Conservation (phyloP, 2,113 vertebrate genomes). For the Egretta garzetta region DNA sequence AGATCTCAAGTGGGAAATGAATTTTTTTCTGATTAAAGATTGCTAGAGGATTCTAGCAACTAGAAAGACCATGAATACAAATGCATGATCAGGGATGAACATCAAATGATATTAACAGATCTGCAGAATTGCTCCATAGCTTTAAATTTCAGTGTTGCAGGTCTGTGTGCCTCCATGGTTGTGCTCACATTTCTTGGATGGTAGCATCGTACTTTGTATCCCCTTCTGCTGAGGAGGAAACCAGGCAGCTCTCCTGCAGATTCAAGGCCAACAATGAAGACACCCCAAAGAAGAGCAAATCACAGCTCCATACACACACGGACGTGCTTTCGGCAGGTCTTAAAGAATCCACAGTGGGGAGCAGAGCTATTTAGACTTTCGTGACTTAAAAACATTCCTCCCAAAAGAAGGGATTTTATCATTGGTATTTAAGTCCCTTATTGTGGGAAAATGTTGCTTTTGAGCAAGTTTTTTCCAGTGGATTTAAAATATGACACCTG, state of each 20-base stretch:
- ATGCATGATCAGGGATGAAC: background rate
- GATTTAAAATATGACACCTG: background rate
- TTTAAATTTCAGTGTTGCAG: background rate
- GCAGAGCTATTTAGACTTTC: background rate
- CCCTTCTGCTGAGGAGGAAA: background rate
- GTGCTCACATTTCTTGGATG: background rate
- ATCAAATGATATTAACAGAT: background rate
- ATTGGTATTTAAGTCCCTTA: background rate
- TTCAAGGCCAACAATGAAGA: background rate
- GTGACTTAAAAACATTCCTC: background rate
- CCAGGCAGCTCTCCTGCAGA: background rate
- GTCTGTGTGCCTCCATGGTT: background rate
- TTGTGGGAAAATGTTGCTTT: background rate
- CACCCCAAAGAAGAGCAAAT: background rate
- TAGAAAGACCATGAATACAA: background rate
- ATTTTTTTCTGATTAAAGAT: background rate
- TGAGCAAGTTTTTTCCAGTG: background rate
- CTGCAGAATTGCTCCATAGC: background rate
- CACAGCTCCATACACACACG: background rate
- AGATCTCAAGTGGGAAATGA: background rate
- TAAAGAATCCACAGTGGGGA: background rate
- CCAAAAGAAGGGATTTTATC: background rate
- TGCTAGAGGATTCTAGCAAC: background rate
- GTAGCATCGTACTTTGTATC: background rate
- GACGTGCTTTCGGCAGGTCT: background rate